A percentile compares a stretch with the other conserved stretches of the same genome.
Conservation (phyloP, 2,113 vertebrate genomes). For the Malurus cyaneus region DNA sequence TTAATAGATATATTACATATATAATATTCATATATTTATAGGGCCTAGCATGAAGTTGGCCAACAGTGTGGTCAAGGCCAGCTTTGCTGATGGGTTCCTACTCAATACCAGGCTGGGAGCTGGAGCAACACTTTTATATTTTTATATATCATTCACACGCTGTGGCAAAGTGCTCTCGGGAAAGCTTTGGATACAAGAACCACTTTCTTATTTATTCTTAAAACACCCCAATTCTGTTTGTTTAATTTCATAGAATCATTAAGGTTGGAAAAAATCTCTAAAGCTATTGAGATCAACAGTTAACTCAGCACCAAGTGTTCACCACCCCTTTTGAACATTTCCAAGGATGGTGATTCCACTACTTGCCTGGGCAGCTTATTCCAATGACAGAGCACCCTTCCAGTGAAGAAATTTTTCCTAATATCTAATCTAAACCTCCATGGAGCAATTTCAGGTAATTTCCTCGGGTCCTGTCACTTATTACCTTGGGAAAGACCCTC, state of each 20-base stretch:
- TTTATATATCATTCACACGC: not conserved
- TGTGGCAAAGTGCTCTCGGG: not conserved
- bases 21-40: too few species aligned
- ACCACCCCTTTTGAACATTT: not conserved
- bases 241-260: not conserved
- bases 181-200: not conserved
- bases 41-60: not conserved
- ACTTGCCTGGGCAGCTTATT: not conserved
- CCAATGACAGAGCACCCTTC: not conserved
- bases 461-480: not conserved
- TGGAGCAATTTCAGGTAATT: not conserved
- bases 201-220: not conserved
- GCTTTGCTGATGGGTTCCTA: not conserved
- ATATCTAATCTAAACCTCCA: not conserved
- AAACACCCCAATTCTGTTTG: not conserved
- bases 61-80: not conserved
- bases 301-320: not conserved
- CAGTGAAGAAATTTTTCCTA: not conserved
- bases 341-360: not conserved
- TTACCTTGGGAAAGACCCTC: not conserved
- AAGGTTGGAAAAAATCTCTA: not conserved
- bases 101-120: not conserved
- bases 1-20: not conserved
- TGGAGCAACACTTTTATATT: not conserved
- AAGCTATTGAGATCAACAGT: not conserved